Evolutionary conservation across 2,888 invertebrate genomes (phyloP), one percentile per base, ranked within the genome.

Genomic region (Trissolcus brochymenae): DNA sequence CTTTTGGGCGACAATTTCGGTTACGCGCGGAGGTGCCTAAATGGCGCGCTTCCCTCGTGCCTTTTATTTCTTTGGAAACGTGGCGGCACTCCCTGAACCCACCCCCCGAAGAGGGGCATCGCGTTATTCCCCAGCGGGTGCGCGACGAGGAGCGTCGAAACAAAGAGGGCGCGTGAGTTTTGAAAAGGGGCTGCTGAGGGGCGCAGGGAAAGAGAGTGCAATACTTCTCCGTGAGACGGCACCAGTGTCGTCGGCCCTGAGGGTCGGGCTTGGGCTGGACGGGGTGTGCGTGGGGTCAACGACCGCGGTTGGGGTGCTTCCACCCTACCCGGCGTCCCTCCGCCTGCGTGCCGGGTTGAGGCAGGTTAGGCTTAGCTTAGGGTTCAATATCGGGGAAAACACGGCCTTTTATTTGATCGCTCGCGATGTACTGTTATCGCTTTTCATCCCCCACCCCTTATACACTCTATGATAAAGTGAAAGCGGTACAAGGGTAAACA

Each of bases 271-370:
- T 81, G 82, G 82, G 84, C 85, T 81, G 84, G 85, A 84, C 84
- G 85, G 85, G 85, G 87, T 81, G 83, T 86, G 85, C 84, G 85
- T 85, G 82, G 85, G 87, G 87, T 87, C 86, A 86, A 87, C 82
- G 87, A 87, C 87, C 87, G 84, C 84, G 83, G 85, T 85, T 86
- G 84, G 87, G 87, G 86, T 87, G 86, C 86, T 87, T 86, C 84
- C 81, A 84, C 84, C 81, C 82, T 84, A 81, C 80, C 82, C 71
- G 51, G 54, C 81, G 78, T 82, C 81, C 66, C 74, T 61, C 70
- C 64, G 61, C 79, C 82, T 81, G 82, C 83, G 82, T 82, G 81
- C 84, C 81, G 82, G 84, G 84, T 87, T 87, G 87, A 82, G 87
- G 84, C 84, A 87, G 87, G 87, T 87, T 87, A 87, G 87, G 86